These are phyloP conservation scores for Syngnathus rostellatus DNA, from an alignment of 2,797 vertebrate genomes.

Conservation along the genomic window DNA sequence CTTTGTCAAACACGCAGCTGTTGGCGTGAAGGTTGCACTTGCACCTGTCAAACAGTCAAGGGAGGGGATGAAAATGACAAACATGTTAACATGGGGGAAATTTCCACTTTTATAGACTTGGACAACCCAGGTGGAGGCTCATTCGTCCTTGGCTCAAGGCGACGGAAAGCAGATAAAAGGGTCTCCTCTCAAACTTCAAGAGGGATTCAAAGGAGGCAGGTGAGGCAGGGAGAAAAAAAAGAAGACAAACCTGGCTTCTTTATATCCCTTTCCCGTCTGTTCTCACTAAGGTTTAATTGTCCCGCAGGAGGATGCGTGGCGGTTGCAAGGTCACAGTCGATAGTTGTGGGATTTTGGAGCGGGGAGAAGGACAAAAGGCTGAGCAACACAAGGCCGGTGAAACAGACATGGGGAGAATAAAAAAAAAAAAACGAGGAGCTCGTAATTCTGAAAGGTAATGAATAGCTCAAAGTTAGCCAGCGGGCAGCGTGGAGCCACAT, in stretches of 20 bases:
- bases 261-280: conserved; percentile 31
- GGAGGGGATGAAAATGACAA: conserved; percentile 26
- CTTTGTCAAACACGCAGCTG: conserved; percentile 90
- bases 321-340: conserved; percentile 39
- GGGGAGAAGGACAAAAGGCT: conserved; percentile 16
- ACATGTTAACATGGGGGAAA: conserved; percentile 22
- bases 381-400: conserved; percentile 36
- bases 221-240: conserved; percentile 8
- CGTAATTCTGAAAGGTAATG: conserved; percentile 16
- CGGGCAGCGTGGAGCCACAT: conserved; percentile 35
- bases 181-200: conserved; percentile 36
- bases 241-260: conserved; percentile 36
- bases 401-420: conserved; percentile 29
- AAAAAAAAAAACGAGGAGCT: conserved; percentile 7
- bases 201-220: conserved; percentile 40
- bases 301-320: conserved; percentile 52
- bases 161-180: conserved; percentile 19
- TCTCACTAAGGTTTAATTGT: conserved; percentile 53
- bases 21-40: conserved; percentile 99
- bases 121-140: conserved; percentile 37
- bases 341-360: conserved; percentile 12
- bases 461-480: conserved; percentile 39
- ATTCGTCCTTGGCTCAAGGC: conserved; percentile 37
- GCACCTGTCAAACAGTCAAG: conserved; percentile 73
- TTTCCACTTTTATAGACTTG: conserved; percentile 26